Evolutionary conservation across 2,888 invertebrate species (phyloP), one percentile per base, ranked within the genome.

Genomic region (Dryobota labecula): DNA sequence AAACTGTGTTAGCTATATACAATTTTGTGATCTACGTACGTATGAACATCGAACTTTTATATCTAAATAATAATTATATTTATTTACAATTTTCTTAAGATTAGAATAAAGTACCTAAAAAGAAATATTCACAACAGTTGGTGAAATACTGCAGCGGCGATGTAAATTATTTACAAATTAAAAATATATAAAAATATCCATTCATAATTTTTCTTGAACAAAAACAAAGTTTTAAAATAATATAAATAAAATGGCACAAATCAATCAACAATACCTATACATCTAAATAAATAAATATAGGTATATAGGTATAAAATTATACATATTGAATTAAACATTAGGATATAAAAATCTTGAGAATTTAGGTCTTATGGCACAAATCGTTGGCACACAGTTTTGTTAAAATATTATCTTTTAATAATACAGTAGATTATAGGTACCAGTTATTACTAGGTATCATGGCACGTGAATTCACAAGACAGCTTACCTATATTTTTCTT

Each of bases 91-190:
- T 75, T 77, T 64, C 76, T 76, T 78, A 80, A 72, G 11, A 76
- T 71, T 82, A 81, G 66, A 76, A 65, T 74, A 73, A 62, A 66
- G 58, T 65, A 75, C 24, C 30, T 47, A 79, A 88, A 86, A 86
- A 54, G 73, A 87, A 87, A 88, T 91, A 91, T 92, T 90, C 88
- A 94, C 92, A 93, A 90, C 89, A 89, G 86, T 90, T 94, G 92
- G 92, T 94, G 93, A 82, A 94, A 94, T 93, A 95, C 92, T 94
- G 93, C 76, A 84, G 87, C 87, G 92, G 91, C 83, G 88, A 91
- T 87, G 76, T 78, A 58, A 49, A 69, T 76, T 80, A 80, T 79
- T 75, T 81, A 79, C 67, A 78, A 76, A 77, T 72, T 70, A 67
- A 77, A 71, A 60, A 75, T 61, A 56, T 20, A 20, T 24, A 49